These are phyloP conservation scores for Castor canadensis DNA, from an alignment of 2,113 vertebrate species.

Conservation along the genomic window DNA sequence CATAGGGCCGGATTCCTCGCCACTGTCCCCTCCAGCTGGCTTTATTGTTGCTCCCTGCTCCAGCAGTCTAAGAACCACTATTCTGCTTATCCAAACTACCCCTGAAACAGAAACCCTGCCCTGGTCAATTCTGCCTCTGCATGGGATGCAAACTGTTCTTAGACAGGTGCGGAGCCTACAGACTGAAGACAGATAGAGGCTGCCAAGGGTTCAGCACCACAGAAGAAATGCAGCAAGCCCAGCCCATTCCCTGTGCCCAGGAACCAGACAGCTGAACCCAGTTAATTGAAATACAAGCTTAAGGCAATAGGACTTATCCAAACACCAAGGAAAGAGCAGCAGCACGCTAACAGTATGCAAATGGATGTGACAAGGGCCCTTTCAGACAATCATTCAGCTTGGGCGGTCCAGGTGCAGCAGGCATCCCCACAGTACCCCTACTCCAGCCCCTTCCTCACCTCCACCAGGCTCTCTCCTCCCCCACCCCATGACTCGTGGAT, in stretches of 20 bases:
- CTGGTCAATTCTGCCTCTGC: background rate
- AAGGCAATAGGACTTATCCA: conserved; percentile 57
- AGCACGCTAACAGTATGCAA: conserved; percentile 41
- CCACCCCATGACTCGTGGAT: conserved; percentile 7
- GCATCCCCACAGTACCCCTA: background rate
- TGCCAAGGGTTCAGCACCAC: background rate
- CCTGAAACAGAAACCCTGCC: background rate
- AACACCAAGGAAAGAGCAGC: conserved; percentile 54
- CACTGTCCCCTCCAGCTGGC: fast-evolving
- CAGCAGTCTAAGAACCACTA: background rate
- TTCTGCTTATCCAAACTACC: background rate
- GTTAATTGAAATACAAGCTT: conserved; percentile 77
- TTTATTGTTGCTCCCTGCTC: background rate
- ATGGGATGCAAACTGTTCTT: background rate
- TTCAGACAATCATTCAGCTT: background rate
- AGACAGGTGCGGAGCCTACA: background rate
- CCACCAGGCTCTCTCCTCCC: background rate
- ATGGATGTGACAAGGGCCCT: background rate
- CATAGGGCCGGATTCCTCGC: background rate
- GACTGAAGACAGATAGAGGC: conserved; percentile 24
- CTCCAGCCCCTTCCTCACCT: background rate
- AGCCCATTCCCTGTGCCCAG: background rate
- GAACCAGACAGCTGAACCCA: conserved; percentile 62
- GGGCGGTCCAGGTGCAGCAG: background rate
- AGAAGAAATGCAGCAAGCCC: background rate